Base-by-base conservation (phyloP, 2,113 vertebrate genomes). In the Bufo gargarizans region DNA sequence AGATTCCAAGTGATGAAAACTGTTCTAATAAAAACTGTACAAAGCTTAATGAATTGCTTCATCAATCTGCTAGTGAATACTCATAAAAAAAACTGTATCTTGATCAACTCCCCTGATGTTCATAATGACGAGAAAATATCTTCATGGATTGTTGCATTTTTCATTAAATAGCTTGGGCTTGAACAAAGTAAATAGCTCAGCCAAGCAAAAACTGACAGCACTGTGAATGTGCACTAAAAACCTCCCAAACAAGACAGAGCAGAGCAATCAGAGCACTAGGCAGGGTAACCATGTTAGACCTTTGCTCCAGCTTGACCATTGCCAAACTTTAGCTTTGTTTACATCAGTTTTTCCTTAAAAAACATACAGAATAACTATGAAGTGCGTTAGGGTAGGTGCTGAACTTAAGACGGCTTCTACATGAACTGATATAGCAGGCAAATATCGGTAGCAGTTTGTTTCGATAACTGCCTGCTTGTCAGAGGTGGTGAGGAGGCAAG, bases 71-170 rank as follows among this genome's bases (percentile, higher is more conserved):
- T 76, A 76, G 72, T 76, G 50, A 76, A 76, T 49, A 76, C 47
- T 50, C 50, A 76, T 17, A 76, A 50, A 76, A 49, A 50, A 76
- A 49, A 13, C 45, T 8, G 43, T 76, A 49, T 76, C 72, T 76
- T 49, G 45, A 76, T 76, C 72, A 50, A 76, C 72, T 76, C 72
- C 72, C 72, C 20, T 76, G 72, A 76, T 76, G 72, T 76, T 76
- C 72, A 76, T 76, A 76, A 76, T 50, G 72, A 76, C 47, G 45
- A 50, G 47, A 22, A 76, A 76, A 50, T 50, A 76, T 76, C 72
- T 76, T 76, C 72, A 76, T 76, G 72, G 72, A 76, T 76, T 76
- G 47, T 50, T 76, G 72, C 72, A 76, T 76, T 76, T 76, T 76
- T 76, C 72, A 76, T 76, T 76, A 76, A 20, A 76, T 76, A 50